Evolutionary conservation across 2,888 invertebrate genomes (phyloP), one percentile per base, ranked within the genome.

Genomic region (Drosophila paranaensis): DNA sequence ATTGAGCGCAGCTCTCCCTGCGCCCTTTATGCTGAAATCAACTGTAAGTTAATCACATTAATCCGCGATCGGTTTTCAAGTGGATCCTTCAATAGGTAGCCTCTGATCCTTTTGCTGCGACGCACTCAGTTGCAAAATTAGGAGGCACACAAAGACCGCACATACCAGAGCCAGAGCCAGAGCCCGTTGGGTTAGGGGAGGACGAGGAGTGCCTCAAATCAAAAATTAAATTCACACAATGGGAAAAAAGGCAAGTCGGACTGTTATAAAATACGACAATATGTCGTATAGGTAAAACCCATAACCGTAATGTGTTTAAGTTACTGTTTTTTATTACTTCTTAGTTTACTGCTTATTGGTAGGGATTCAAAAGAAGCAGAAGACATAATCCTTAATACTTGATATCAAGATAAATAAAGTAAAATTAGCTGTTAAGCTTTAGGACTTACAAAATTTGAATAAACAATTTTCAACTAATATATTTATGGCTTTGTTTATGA

Each of bases 11-110:
- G 40, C 30, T 67, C 40, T 46, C 57, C 58, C 56, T 74, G 66
- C 69, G 57, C 69, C 65, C 66, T 62, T 74, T 79, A 54, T 67
- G 54, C 68, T 82, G 78, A 81, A 90, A 80, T 91, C 91, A 89
- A 89, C 91, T 91, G 91, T 88, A 91, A 90, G 88, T 86, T 91
- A 90, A 87, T 90, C 89, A 74, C 88, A 87, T 87, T 87, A 90
- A 90, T 90, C 85, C 79, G 77, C 88, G 86, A 87, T 89, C 90
- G 71, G 71, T 89, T 90, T 88, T 87, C 90, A 84, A 87, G 88
- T 84, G 70, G 67, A 66, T 64, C 65, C 66, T 39, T 54, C 51
- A 54, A 50, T 48, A 16, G 45, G 45, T 56, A 39, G 48, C 51
- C 20, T 58, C 27, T 33, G 62, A 65, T 77, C 69, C 83, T 66